Evolutionary conservation across 2,888 invertebrate species (phyloP), one percentile per base, ranked within the genome.

Genomic region (Troilus luridus): DNA sequence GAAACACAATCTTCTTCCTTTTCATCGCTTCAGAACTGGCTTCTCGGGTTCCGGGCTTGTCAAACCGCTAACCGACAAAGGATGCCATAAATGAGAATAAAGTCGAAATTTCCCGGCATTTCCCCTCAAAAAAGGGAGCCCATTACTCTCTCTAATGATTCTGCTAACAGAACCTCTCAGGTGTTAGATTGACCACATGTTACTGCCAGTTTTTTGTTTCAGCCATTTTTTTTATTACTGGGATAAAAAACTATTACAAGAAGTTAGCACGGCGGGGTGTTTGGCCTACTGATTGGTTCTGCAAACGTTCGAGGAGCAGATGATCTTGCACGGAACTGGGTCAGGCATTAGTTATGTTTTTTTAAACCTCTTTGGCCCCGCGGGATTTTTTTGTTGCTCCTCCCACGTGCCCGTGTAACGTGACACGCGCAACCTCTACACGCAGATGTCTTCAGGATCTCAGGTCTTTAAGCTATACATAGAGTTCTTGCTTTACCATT

Each of bases 181-280:
- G 21, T 85, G 21, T 56, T 85, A 85, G 85, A 85, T 85, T 85
- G 85, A 58, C 85, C 85, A 85, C 56, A 85, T 85, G 85, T 85
- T 85, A n/a, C n/a, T 85, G 56, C n/a, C 85, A n/a, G 56, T 77
- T 77, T 77, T 77, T 77, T 77, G 72, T 77, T 77, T 77, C 72
- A 85, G 85, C 1, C 17, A 56, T 85, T 85, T 85, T 85, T 41
- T 56, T 56, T n/a, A 21, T 56, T 56, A 56, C 21, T 85, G n/a
- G 7, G 19, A 85, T 27, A 77, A 41, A 58, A 58, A 85, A 85
- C 85, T 85, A 27, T 77, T 85, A 85, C 89, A 89, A 60, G 62
- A 67, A 89, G 89, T 89, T 89, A 89, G 64, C 89, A 64, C 89
- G 67, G 56, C 41, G 89, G 11, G 89, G 89, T 89, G 64, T 89